Percentiles rank a stretch among this genome's conserved stretches.
phyloP scores from a whole-genome alignment of 2,888 invertebrate genomes.

The Hypomecis atomaria region DNA sequence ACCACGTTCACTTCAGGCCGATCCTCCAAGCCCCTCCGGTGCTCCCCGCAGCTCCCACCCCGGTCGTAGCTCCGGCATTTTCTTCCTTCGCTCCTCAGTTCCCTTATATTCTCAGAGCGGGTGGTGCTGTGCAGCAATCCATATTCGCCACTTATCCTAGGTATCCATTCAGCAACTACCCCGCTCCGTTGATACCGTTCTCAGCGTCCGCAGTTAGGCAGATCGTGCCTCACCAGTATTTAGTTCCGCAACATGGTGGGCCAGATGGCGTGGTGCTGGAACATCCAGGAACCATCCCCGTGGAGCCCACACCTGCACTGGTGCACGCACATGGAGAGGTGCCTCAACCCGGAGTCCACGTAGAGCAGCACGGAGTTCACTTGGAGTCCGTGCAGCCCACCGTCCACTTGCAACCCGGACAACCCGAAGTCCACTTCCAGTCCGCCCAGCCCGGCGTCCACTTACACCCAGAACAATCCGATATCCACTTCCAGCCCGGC shows the following conservation, averaged over 20 bases:
- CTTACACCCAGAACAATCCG: constrained; percentile 38
- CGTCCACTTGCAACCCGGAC: constrained; percentile 33
- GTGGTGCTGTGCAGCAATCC: constrained; percentile 75
- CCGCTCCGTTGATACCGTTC: constrained; percentile 57
- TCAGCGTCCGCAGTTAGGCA: constrained; percentile 48
- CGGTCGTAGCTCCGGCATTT: constrained; percentile 52
- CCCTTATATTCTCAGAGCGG: constrained; percentile 74
- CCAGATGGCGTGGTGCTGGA: constrained; percentile 56
- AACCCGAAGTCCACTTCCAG: constrained; percentile 43
- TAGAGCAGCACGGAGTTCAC: constrained; percentile 45
- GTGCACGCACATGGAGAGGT: constrained; percentile 52
- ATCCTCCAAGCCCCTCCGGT: constrained; percentile 55
- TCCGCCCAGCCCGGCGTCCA: constrained; percentile 40
- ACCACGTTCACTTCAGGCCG: constrained; percentile 61
- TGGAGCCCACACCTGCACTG: constrained; percentile 53
- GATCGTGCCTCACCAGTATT: constrained; percentile 65
- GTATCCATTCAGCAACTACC: constrained; percentile 71
- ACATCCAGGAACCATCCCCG: constrained; percentile 50
- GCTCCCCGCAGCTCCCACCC: constrained; percentile 55
- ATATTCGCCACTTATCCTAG: constrained; percentile 76
- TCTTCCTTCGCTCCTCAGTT: constrained; percentile 56
- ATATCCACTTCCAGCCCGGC: constrained; percentile 36
- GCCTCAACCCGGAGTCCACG: constrained; percentile 42
- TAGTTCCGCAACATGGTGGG: constrained; percentile 52
- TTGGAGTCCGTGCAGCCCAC: constrained; percentile 37